Conservation (phyloP, 2,113 vertebrate species). For the Protomyctophum bolini region DNA sequence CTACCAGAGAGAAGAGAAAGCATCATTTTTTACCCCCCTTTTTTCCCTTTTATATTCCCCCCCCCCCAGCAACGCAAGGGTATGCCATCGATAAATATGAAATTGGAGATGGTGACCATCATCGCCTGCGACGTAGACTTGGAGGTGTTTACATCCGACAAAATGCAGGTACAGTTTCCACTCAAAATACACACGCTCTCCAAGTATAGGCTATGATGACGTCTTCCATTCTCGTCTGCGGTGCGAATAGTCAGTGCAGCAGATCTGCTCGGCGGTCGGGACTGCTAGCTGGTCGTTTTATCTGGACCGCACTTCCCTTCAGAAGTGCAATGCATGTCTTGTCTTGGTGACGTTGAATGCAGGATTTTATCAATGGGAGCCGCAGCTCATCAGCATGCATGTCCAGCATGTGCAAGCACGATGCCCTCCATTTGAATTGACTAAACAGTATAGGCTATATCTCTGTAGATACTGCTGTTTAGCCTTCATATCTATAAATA, state of each 20-base stretch:
- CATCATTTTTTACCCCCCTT: conserved; percentile 19
- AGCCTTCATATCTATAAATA: too few relatives aligned
- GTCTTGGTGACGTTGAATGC: conserved; percentile 61
- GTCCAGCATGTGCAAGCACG: conserved; percentile 33
- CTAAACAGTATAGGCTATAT: too few relatives aligned
- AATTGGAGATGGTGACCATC: conserved; percentile 85
- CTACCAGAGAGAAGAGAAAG: conserved; percentile 3
- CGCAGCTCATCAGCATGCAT: conserved; percentile 61
- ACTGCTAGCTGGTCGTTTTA: not conserved
- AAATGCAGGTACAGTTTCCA: conserved; percentile 79
- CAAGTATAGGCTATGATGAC: not conserved
- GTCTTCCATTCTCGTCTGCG: conserved; percentile 17
- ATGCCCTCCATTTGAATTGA: conserved; percentile 19
- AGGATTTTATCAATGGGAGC: conserved; percentile 79
- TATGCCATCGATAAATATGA: conserved; percentile 87
- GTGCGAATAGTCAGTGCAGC: conserved; percentile 10
- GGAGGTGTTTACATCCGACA: conserved; percentile 83
- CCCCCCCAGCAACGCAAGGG: conserved; percentile 53
- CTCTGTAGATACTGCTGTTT: too few relatives aligned
- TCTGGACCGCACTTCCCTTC: conserved; percentile 37
- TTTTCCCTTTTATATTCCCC: conserved; percentile 21
- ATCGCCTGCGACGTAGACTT: conserved; percentile 83
- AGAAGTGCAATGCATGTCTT: not conserved
- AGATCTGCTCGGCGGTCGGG: conserved; percentile 2
- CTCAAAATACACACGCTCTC: conserved; percentile 20